Evolutionary conservation across 1,140 invertebrate species (phyloP), one percentile per base, ranked within the genome.

Genomic region (Heliothis subflexa): DNA sequence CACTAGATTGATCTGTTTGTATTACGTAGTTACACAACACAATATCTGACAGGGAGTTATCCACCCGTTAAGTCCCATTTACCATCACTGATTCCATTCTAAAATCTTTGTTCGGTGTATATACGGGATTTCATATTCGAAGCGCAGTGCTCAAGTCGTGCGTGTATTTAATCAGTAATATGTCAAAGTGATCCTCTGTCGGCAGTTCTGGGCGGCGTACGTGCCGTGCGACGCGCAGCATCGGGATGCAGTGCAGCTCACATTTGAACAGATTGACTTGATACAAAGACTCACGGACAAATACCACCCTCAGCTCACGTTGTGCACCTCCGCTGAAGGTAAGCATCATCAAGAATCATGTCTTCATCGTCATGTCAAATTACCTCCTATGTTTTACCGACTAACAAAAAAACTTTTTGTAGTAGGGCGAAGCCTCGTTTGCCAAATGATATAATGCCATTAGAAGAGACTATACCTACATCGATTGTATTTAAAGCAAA

Each of bases 201-300:
- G 76, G 70, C 95, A 98, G 97, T 98, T 98, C 93, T 98, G 98
- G 98, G 97, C 97, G 52, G 97, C 97, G 64, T 98, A 98, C 94
- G 97, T 97, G 57, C 97, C 97, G 5, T 98, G 98, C 91, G 96
- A 97, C 72, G 96, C 97, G n/a, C 97, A 98, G 88, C 96, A 97
- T 89, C 96, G 97, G 85, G 98, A 98, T 89, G 97, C 97, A 7
- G 97, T 98, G 50, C 97, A 98, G 87, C 93, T 97, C 85, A 97
- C 97, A 12, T 94, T 98, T 85, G 98, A 98, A 84, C 98, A 98
- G 93, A 97, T 98, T 83, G 98, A 98, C 90, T 95, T 98, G 68
- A 98, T 98, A 83, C 97, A 97, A 88, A 95, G 97, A 83, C 96
- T 98, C 33, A 97, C 98, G 47, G 96, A 97, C 71, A 96, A 97